Base-by-base conservation (phyloP, 2,113 vertebrate genomes). In the Mirounga angustirostris region DNA sequence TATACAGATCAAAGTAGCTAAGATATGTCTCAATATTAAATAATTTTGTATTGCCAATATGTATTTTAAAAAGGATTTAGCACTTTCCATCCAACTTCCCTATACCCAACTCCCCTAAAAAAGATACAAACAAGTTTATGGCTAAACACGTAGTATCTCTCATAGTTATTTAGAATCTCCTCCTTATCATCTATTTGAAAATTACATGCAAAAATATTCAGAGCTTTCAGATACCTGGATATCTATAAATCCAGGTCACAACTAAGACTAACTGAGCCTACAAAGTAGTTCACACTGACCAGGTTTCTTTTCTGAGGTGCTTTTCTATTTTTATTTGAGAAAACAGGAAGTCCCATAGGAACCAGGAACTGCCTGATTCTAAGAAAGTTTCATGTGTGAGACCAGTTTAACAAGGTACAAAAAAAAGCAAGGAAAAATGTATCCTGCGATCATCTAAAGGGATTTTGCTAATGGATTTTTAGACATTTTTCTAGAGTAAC, bases 321-420 rank as follows among this genome's bases (percentile, higher is more conserved):
- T 96, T 96, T 97, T 98, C 94, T 98, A 98, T 98, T 98, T 98
- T 98, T 95, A 98, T 91, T 96, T 97, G 84, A 96, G 93, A 97
- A 98, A 98, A 98, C 97, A 97, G 97, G 97, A 98, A 97, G 92
- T 82, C 73, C 76, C 97, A 96, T 69, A 98, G 97, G 94, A 98
- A 97, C 73, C 65, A 97, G 94, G 96, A 96, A 96, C 92, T 98
- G 97, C 58, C n/a, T 94, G 69, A 98, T 97, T 97, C 94, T 97
- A 96, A 98, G 97, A 98, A 96, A 96, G 80, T 94, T 95, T 95
- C 90, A 98, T 73, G 52, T 89, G 52, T 89, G 85, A 96, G 92
- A 96, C 36, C 83, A 89, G n/a, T 90, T 97, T 96, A 96, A 96
- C 76, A 97, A 95, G 96, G 59, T 91, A 89, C 87, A 95, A 96